Base-by-base conservation (phyloP, 2,797 vertebrate genomes). In the Leptatherina wallacei region DNA sequence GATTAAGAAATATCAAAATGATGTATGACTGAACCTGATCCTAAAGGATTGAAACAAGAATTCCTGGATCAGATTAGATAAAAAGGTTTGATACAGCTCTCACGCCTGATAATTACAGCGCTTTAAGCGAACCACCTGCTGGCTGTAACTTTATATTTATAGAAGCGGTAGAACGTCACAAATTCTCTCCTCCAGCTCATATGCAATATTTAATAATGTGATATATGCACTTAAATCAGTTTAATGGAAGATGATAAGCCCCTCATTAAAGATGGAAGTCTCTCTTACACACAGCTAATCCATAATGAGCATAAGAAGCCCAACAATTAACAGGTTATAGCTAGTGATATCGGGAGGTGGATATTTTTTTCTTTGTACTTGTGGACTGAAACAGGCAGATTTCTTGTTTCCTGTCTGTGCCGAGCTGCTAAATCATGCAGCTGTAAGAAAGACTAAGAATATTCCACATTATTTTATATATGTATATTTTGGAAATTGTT, bases 181-280 rank as follows among this genome's bases (percentile, higher is more conserved):
- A 89, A 92, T 86, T 81, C 86, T 77, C 85, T 83, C 83, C 83
- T 80, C 75, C 85, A 78, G 78, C 86, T 91, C 70, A 69, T 83
- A 44, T 74, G 75, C 86, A 85, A 88, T 81, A 78, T 87, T 89
- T 83, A 83, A 80, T 92, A 88, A 93, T 87, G 84, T 71, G 61
- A 82, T 84, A 73, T 83, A 80, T 83, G 71, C 84, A 83, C 88
- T 93, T 94, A 89, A 85, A 97, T 97, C 95, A 96, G 85, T 91
- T 94, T 97, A 97, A 98, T 95, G 95, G 95, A 95, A 94, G 94
- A 96, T 96, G 96, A 95, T 96, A 96, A 96, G 96, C 93, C 94
- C 91, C 94, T 97, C 96, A 97, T 98, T 97, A 96, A 90, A 93
- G 89, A 85, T 69, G 36, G 83, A 85, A 82, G 85, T 86, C 82